Percentiles rank a stretch among this genome's conserved stretches.
Evolutionary conservation across 1,140 invertebrate genomes (phyloP).

Genomic region (Drosophila parvula): DNA sequence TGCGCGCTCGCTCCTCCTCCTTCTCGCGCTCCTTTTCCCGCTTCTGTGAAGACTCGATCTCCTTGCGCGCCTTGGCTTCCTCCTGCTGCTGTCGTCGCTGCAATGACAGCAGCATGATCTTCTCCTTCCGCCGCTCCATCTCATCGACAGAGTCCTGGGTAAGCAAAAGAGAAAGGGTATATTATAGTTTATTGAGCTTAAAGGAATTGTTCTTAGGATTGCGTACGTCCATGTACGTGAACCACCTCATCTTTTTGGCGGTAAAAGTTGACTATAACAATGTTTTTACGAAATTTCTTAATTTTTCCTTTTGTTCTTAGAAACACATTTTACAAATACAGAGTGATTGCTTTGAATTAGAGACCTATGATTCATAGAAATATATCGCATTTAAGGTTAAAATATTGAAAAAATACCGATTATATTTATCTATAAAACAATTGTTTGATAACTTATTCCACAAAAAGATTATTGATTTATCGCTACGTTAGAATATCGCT

Average conservation of each 20-base stretch:
- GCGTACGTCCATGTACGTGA: not conserved
- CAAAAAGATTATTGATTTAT: too few species aligned
- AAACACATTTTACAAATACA: not conserved
- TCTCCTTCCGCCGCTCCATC: slow-evolving; percentile 95
- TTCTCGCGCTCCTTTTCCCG: slow-evolving; percentile 92
- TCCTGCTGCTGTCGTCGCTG: slow-evolving; percentile 95
- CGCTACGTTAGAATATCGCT: too few species aligned
- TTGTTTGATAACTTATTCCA: too few species aligned
- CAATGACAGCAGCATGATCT: slow-evolving; percentile 93
- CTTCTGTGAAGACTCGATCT: slow-evolving; percentile 92
- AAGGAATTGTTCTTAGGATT: not conserved
- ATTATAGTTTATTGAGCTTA: not conserved
- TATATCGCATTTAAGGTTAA: too few species aligned
- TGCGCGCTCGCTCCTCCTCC: slow-evolving; percentile 92
- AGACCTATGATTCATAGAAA: too few species aligned
- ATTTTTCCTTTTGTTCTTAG: not conserved
- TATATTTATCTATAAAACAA: too few species aligned
- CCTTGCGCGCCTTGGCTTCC: slow-evolving; percentile 92
- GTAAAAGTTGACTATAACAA: not conserved
- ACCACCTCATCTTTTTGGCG: not conserved
- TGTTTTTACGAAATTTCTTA: not conserved
- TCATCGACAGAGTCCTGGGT: slow-evolving; percentile 89
- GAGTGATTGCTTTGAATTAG: slow-evolving; percentile 18
- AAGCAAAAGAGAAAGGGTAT: not conserved
- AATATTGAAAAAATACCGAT: too few species aligned